phyloP scores from a whole-genome alignment of 2,888 invertebrate species.

The Cryptus armator region DNA sequence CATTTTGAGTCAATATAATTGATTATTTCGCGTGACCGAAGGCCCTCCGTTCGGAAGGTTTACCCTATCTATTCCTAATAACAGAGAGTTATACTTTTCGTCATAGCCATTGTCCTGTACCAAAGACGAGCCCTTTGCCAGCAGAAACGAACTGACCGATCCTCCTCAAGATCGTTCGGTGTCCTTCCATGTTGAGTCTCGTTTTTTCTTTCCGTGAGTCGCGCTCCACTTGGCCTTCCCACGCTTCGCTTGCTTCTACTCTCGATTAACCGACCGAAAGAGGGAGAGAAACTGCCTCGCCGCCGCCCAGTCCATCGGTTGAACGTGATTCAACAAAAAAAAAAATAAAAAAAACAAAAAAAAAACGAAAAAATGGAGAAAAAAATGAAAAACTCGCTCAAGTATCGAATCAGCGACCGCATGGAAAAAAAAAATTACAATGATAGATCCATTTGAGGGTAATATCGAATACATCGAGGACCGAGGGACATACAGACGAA shows the following conservation, averaged over 20 bases:
- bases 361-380: slow-evolving; percentile 19
- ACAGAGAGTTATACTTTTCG: too few species aligned
- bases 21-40: too few species aligned
- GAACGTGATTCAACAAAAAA: slow-evolving; percentile 59
- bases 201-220: slow-evolving; percentile 59
- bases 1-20: background rate
- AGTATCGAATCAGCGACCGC: slow-evolving; percentile 24
- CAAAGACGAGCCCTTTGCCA: background rate
- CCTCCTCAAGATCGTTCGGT: slow-evolving; percentile 26
- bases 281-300: slow-evolving; percentile 28
- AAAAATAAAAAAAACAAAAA: slow-evolving; percentile 29
- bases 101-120: slow-evolving; percentile 12
- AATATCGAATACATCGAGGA: background rate
- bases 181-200: slow-evolving; percentile 4
- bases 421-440: slow-evolving; percentile 38
- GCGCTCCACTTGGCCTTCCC: slow-evolving; percentile 68
- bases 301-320: slow-evolving; percentile 36
- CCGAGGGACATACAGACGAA: background rate
- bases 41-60: too few species aligned
- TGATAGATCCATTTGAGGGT: slow-evolving; percentile 31
- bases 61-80: too few species aligned
- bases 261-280: slow-evolving; percentile 62
- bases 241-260: slow-evolving; percentile 66
- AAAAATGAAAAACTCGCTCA: slow-evolving; percentile 3
- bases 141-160: slow-evolving; percentile 17